A percentile compares a stretch with the other conserved stretches of the same genome.
phyloP scores from a whole-genome alignment of 2,797 vertebrate genomes.

The Uromys caudimaculatus region DNA sequence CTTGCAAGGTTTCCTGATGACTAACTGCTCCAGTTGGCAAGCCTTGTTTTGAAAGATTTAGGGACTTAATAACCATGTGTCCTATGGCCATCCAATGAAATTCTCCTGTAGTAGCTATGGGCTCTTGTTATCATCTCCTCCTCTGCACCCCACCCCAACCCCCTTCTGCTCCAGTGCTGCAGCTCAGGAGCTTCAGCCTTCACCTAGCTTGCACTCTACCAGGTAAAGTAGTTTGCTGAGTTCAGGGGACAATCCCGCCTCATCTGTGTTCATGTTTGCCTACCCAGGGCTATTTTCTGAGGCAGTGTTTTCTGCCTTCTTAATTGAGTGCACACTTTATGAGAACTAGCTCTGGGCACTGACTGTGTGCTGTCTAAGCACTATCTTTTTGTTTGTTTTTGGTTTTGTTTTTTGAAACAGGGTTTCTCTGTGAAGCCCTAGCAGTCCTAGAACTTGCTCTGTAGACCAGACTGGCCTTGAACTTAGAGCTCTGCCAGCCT shows the following conservation, averaged over 20 bases:
- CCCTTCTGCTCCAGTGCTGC: not conserved
- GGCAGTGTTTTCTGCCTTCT: not conserved
- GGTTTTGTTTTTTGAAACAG: not conserved
- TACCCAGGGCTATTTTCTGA: not conserved
- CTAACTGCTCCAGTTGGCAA: not conserved
- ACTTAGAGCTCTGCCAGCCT: not conserved
- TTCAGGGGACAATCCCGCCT: not conserved
- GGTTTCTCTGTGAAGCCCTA: not conserved
- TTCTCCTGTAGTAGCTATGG: not conserved
- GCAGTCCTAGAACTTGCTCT: not conserved
- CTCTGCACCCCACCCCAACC: too few species aligned
- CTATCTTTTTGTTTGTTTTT: not conserved
- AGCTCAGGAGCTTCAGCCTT: not conserved
- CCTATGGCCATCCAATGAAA: not conserved
- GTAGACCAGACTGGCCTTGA: not conserved
- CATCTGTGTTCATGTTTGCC: not conserved
- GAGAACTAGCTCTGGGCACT: not conserved
- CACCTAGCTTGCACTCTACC: not conserved
- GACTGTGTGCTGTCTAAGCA: not conserved
- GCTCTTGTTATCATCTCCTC: not conserved
- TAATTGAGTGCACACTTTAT: rapidly evolving
- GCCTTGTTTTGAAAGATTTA: not conserved
- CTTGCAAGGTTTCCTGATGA: not conserved
- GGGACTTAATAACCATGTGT: too few species aligned
- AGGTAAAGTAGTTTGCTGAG: not conserved